Percentiles rank a stretch among this genome's conserved stretches.
These are phyloP conservation scores for Zaprionus nigranus DNA, from an alignment of 1,140 invertebrate species.

Conservation along the genomic window DNA sequence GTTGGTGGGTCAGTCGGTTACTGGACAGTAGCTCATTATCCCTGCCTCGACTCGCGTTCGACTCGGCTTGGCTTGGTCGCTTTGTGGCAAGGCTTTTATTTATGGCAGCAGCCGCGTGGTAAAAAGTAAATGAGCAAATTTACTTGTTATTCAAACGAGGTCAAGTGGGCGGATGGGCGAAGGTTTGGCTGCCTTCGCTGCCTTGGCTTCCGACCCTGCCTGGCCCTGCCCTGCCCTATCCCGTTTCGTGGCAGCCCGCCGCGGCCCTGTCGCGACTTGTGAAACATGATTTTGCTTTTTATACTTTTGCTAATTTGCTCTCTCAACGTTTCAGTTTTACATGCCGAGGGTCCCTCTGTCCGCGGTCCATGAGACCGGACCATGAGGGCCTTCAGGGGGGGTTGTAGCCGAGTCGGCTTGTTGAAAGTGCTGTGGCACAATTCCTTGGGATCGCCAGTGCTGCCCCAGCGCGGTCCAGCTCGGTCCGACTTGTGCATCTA, in stretches of 20 bases:
- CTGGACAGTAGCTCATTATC: slow-evolving; percentile 46
- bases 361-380: neutral
- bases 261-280: slow-evolving; percentile 60
- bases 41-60: slow-evolving; percentile 42
- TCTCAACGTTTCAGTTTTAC: slow-evolving; percentile 71
- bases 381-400: neutral
- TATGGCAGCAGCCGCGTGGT: slow-evolving; percentile 41
- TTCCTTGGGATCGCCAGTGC: slow-evolving; percentile 6
- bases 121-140: slow-evolving; percentile 62
- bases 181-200: slow-evolving; percentile 13
- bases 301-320: slow-evolving; percentile 76
- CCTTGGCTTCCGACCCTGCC: neutral
- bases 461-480: neutral
- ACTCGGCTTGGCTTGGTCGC: slow-evolving; percentile 4
- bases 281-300: slow-evolving; percentile 82
- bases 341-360: slow-evolving; percentile 49
- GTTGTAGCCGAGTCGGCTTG: neutral
- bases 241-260: neutral
- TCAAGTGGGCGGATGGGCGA: slow-evolving; percentile 67
- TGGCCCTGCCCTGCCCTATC: neutral
- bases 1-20: slow-evolving; percentile 42
- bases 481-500: slow-evolving; percentile 10
- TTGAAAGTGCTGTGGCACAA: slow-evolving; percentile 2
- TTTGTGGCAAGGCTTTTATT: slow-evolving; percentile 48
- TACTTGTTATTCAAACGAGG: slow-evolving; percentile 76